Conservation (phyloP, 2,797 vertebrate species). For the Cynodonichthys magdalenae region DNA sequence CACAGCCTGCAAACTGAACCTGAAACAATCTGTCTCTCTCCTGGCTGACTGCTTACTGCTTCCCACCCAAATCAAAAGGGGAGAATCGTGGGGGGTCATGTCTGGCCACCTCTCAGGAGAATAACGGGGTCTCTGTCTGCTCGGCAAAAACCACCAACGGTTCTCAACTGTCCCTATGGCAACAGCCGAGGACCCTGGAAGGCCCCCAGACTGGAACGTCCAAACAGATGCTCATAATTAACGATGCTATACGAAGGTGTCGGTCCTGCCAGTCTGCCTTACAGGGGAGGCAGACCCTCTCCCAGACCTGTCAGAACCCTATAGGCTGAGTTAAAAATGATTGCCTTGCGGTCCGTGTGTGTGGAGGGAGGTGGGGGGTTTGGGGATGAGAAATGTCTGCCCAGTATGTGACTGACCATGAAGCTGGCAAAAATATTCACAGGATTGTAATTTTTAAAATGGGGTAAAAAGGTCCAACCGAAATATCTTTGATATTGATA, state of each 20-base stretch:
- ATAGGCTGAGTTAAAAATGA: constrained; percentile 74
- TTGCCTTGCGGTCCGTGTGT: constrained; percentile 57
- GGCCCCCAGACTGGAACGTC: constrained; percentile 73
- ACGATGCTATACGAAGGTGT: constrained; percentile 74
- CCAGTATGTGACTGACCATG: constrained; percentile 41
- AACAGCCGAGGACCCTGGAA: constrained; percentile 80
- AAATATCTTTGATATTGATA: neutral
- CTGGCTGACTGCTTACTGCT: constrained; percentile 65
- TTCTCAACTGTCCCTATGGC: constrained; percentile 80
- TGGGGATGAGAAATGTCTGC: constrained; percentile 37
- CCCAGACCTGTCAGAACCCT: constrained; percentile 76
- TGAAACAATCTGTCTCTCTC: constrained; percentile 56
- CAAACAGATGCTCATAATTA: constrained; percentile 82
- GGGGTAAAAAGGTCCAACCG: too few species aligned
- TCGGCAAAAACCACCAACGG: constrained; percentile 73
- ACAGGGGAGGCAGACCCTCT: constrained; percentile 68
- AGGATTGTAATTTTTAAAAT: neutral
- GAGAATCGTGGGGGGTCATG: constrained; percentile 81
- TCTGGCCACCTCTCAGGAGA: constrained; percentile 86
- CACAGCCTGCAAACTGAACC: constrained; percentile 46
- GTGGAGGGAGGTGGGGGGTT: neutral
- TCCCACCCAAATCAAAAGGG: constrained; percentile 79
- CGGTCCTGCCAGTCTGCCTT: constrained; percentile 75
- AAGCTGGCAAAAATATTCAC: constrained; percentile 17
- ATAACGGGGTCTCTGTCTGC: constrained; percentile 83